Evolutionary conservation across 2,797 vertebrate genomes (phyloP).

Genomic region (Lepus oiostolus): DNA sequence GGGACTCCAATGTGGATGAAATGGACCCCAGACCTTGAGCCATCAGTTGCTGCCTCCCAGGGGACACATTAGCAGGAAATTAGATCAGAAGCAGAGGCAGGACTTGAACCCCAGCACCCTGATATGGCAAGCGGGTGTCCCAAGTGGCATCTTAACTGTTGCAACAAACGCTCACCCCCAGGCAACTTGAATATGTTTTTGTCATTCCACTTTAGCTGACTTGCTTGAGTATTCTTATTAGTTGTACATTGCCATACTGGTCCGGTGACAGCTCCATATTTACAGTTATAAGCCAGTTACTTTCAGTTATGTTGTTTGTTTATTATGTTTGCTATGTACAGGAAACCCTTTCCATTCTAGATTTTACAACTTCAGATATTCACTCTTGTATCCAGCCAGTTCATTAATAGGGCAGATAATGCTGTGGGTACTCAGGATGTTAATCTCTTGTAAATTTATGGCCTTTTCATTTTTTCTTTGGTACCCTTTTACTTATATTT

Average conservation of each 20-base stretch:
- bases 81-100: too few relatives aligned
- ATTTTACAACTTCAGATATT: background rate
- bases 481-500: background rate
- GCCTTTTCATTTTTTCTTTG: background rate
- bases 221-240: conserved; percentile 20
- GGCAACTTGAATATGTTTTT: background rate
- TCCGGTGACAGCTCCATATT: background rate
- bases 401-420: background rate
- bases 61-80: too few relatives aligned
- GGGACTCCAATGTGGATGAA: too few relatives aligned
- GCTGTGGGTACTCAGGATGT: background rate
- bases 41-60: too few relatives aligned
- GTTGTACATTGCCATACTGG: background rate
- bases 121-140: too few relatives aligned
- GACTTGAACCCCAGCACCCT: too few relatives aligned
- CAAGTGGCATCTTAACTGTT: too few relatives aligned
- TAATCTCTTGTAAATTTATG: background rate
- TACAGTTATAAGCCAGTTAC: background rate
- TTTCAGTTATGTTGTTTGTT: conserved; percentile 3
- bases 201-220: background rate
- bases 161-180: too few relatives aligned
- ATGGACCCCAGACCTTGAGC: too few relatives aligned
- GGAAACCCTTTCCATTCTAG: background rate
- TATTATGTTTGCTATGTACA: background rate
- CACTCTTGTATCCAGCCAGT: background rate